Conservation (phyloP, 2,113 vertebrate species). For the Arenaria interpres region DNA sequence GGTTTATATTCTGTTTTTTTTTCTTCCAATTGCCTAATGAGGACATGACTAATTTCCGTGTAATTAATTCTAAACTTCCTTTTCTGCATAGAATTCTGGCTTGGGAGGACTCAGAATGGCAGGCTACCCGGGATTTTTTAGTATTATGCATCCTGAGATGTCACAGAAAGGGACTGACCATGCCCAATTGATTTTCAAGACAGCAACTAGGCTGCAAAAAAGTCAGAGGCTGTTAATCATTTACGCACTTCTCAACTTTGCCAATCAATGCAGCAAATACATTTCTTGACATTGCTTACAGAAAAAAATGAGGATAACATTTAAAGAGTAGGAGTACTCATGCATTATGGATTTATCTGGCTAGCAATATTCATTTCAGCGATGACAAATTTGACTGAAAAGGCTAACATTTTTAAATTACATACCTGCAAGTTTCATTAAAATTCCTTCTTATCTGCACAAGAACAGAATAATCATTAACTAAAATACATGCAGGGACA, state of each 20-base stretch:
- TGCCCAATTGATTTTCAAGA: background rate
- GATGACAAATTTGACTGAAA: constrained; percentile 2
- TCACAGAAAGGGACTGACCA: background rate
- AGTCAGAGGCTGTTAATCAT: background rate
- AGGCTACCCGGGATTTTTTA: background rate
- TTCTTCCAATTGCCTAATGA: background rate
- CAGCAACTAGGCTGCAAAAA: background rate
- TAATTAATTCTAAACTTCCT: background rate
- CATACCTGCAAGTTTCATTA: background rate
- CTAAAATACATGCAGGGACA: background rate
- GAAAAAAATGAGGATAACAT: background rate
- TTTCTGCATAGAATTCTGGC: background rate
- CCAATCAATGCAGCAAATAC: background rate
- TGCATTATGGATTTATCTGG: background rate
- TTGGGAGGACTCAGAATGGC: background rate
- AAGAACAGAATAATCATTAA: background rate
- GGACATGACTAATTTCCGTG: background rate
- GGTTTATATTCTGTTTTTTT: background rate
- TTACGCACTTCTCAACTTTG: background rate
- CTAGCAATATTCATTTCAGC: background rate
- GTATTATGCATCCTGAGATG: background rate
- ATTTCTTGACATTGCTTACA: background rate
- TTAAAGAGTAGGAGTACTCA: background rate
- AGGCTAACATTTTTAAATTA: constrained; percentile 9
- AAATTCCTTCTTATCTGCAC: background rate